phyloP scores from a whole-genome alignment of 2,113 vertebrate species.

The Neolamprologus toae region DNA sequence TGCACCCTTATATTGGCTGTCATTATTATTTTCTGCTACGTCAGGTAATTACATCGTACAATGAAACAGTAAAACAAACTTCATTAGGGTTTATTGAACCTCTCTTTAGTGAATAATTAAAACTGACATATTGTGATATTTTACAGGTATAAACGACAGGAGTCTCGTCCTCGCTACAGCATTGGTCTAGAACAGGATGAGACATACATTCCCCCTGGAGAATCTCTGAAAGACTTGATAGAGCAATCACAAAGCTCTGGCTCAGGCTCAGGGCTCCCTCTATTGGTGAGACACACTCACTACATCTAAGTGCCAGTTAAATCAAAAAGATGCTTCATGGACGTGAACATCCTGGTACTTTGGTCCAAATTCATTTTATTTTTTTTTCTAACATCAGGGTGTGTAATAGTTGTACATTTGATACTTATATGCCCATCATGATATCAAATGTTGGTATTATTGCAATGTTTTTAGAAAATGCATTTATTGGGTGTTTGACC shows the following conservation, averaged over 20 bases:
- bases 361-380: neutral
- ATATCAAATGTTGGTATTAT: neutral
- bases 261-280: constrained; percentile 96
- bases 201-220: constrained; percentile 87
- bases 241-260: constrained; percentile 96
- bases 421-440: neutral
- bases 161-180: constrained; percentile 83
- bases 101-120: neutral
- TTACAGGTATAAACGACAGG: constrained; percentile 84
- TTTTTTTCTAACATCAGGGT: neutral
- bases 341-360: neutral
- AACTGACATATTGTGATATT: neutral
- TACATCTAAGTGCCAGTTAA: neutral
- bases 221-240: constrained; percentile 91
- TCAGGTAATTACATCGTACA: constrained; percentile 74
- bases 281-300: constrained; percentile 79
- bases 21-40: constrained; percentile 89
- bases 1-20: constrained; percentile 84
- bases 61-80: neutral
- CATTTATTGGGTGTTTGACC: neutral
- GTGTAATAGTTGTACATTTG: neutral
- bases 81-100: neutral
- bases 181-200: constrained; percentile 92
- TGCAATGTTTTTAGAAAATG: neutral
- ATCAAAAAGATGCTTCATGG: neutral